Conservation (phyloP, 2,797 vertebrate genomes). For the Scomberomorus guttatus region DNA sequence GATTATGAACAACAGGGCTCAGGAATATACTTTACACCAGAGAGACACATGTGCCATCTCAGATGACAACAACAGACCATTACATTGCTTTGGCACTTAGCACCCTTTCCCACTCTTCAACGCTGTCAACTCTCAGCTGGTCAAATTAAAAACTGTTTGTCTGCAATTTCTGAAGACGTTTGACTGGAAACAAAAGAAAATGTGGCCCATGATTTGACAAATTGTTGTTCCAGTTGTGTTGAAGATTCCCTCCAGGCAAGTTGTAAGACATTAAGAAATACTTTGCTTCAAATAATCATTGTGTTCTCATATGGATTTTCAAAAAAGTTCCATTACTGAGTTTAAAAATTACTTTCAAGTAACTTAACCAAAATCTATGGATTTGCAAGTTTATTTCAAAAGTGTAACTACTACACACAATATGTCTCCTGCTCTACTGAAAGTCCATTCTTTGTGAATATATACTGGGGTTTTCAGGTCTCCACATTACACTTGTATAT, state of each 20-base stretch:
- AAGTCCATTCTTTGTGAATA: neutral
- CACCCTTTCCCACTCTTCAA: conserved; percentile 26
- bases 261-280: neutral
- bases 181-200: conserved; percentile 30
- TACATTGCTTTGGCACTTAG: conserved; percentile 44
- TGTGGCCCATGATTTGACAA: neutral
- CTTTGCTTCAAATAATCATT: neutral
- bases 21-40: conserved; percentile 52
- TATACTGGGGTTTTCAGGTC: neutral
- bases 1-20: conserved; percentile 65
- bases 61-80: conserved; percentile 57
- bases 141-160: conserved; percentile 26
- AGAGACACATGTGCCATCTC: conserved; percentile 59
- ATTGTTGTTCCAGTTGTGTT: neutral
- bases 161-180: conserved; percentile 18
- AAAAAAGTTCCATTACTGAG: neutral
- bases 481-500: neutral
- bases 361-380: too few relatives aligned
- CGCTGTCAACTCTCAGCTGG: conserved; percentile 26
- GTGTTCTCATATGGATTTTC: neutral
- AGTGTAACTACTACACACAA: too few relatives aligned
- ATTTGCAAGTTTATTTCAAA: too few relatives aligned
- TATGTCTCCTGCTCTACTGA: neutral
- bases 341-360: neutral
- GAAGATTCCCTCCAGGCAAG: neutral